Base-by-base conservation (phyloP, 1,140 invertebrate species). In the Phortica variegata region DNA sequence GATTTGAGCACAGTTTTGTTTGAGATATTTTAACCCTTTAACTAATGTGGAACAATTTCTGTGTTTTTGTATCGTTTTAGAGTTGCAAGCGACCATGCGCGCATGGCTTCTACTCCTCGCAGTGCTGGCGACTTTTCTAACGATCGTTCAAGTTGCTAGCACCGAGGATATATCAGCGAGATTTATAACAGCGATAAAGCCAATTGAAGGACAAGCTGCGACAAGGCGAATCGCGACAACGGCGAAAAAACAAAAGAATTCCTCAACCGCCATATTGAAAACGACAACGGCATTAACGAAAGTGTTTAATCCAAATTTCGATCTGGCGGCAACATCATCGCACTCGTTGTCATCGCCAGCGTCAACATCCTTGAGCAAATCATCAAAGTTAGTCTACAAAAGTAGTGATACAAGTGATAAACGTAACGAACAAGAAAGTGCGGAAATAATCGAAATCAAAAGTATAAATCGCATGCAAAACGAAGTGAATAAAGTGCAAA, bases 41-140 rank as follows among this genome's bases (percentile, higher is more conserved):
- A 56, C 55, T 56, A 57, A 70, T 56, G 54, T 51, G 65, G 48
- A 65, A 66, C 56, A 59, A 62, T 71, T 65, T 65, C 54, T 48
- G 58, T 65, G 56, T 58, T 72, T 65, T 66, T 76, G 55, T 76
- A 62, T 73, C 65, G 50, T 77, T 78, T 46, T 73, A 80, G 79
- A 77, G 77, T 77, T 74, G 77, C 77, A 77, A 78, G 59, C 77
- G 75, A 79, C 73, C 72, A 80, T 80, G 79, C 76, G 75, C 58
- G 77, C 69, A 65, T 73, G 77, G 76, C 66, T 79, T 76, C 73
- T 79, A 77, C 68, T 79, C 61, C 72, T 77, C 58, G 62, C 66
- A 70, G 72, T 77, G 76, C 75, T 77, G 71, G 74, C 74, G 75
- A 77, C 76, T 61, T 71, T 74, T 66, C 60, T 61, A 71, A 56